These are phyloP conservation scores for Labeo catla DNA, from an alignment of 2,113 vertebrate genomes.

Conservation along the genomic window DNA sequence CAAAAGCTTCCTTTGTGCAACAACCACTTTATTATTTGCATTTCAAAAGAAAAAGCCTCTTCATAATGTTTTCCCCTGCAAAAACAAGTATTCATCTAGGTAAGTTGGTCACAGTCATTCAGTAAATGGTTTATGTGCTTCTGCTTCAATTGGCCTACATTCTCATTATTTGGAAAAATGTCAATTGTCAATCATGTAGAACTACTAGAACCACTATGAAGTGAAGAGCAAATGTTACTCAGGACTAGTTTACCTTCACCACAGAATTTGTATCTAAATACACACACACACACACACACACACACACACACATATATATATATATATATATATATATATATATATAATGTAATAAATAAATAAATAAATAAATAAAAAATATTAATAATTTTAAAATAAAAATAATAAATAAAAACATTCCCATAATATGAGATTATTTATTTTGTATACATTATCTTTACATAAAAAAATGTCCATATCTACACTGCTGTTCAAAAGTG, in stretches of 20 bases:
- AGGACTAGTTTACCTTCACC: too few species aligned
- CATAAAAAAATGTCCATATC: too few species aligned
- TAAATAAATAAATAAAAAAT: too few species aligned
- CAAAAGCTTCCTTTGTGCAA: background rate
- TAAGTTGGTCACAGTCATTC: background rate
- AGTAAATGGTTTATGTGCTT: background rate
- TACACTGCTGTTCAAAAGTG: too few species aligned
- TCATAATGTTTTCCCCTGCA: background rate
- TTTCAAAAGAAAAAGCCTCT: slow-evolving; percentile 1
- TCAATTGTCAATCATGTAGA: background rate
- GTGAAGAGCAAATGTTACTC: background rate
- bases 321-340: too few species aligned
- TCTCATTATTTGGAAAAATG: background rate
- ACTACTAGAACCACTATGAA: background rate
- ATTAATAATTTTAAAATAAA: too few species aligned
- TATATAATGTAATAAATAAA: background rate
- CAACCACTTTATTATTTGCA: background rate
- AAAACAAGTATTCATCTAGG: background rate
- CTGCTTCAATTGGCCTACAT: background rate
- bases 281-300: too few species aligned
- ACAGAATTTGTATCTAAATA: too few species aligned
- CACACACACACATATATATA: too few species aligned
- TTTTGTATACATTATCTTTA: too few species aligned
- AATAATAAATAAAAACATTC: too few species aligned
- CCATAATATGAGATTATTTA: too few species aligned